phyloP scores from a whole-genome alignment of 1,140 invertebrate species.

The Bombus pascuorum region DNA sequence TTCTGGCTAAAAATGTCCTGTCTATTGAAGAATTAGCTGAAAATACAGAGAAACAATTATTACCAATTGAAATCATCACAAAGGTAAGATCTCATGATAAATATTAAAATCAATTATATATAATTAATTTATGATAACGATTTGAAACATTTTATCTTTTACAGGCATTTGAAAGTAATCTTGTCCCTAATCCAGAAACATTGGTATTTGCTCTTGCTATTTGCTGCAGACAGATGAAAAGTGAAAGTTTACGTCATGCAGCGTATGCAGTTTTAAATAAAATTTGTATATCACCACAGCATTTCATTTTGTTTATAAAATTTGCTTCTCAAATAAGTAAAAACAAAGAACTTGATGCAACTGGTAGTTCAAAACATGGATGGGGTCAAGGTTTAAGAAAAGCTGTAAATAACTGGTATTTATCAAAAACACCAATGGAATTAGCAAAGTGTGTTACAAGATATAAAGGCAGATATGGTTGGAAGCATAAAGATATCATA shows the following conservation, averaged over 20 bases:
- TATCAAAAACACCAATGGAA: conserved; percentile 82
- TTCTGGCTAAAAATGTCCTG: conserved; percentile 77
- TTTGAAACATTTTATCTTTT: conserved; percentile 46
- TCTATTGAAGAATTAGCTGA: conserved; percentile 79
- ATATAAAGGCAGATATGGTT: conserved; percentile 85
- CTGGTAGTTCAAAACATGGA: conserved; percentile 74
- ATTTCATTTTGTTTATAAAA: conserved; percentile 85
- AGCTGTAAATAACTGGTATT: conserved; percentile 85
- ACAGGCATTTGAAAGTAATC: conserved; percentile 82
- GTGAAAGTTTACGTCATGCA: conserved; percentile 78
- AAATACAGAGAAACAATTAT: conserved; percentile 73
- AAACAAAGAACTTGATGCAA: conserved; percentile 55
- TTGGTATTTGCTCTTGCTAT: conserved; percentile 85
- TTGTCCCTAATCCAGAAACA: conserved; percentile 83
- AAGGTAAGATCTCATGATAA: conserved; percentile 74
- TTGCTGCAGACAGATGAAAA: conserved; percentile 79
- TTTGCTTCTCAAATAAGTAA: conserved; percentile 83
- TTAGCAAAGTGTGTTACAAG: conserved; percentile 86
- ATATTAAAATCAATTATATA: conserved; percentile 23
- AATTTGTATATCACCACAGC: conserved; percentile 83
- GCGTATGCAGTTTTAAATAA: conserved; percentile 83
- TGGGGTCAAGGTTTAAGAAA: conserved; percentile 86
- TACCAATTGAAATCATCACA: conserved; percentile 81
- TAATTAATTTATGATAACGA: conserved; percentile 16
- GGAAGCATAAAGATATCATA: conserved; percentile 87